phyloP scores from a whole-genome alignment of 2,113 vertebrate species.

The Cyprinodon variegatus region DNA sequence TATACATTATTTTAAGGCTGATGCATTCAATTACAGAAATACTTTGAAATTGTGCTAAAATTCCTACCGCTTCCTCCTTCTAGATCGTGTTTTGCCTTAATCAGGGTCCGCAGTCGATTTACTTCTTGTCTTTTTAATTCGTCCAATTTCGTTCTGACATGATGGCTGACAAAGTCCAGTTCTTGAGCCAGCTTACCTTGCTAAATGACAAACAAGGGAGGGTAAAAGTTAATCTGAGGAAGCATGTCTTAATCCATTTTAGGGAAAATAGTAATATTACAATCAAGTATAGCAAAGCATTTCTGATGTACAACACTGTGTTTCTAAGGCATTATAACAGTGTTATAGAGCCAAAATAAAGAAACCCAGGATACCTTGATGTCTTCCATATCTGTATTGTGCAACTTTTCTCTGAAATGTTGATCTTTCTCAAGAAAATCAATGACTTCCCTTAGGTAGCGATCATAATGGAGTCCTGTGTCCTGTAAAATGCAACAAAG shows the following conservation, averaged over 20 bases:
- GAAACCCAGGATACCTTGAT: constrained; percentile 86
- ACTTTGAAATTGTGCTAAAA: not conserved
- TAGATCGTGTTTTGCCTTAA: constrained; percentile 94
- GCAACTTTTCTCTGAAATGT: constrained; percentile 97
- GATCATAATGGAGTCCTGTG: constrained; percentile 97
- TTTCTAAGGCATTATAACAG: not conserved
- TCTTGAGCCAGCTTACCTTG: constrained; percentile 94
- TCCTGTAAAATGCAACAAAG: constrained; percentile 80
- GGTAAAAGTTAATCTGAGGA: not conserved
- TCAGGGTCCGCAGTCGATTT: constrained; percentile 90
- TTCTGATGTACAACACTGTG: no score
- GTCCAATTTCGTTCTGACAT: constrained; percentile 93
- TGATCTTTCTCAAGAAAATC: constrained; percentile 97
- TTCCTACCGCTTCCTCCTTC: constrained; percentile 85
- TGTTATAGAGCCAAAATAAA: not conserved
- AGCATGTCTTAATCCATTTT: not conserved
- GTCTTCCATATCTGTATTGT: constrained; percentile 97
- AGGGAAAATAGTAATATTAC: not conserved
- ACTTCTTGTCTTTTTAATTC: constrained; percentile 97
- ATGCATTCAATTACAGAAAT: not conserved
- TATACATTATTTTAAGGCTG: not conserved
- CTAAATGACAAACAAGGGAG: constrained; percentile 66
- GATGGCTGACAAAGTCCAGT: constrained; percentile 95
- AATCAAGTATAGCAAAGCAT: not conserved
- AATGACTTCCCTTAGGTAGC: constrained; percentile 97